phyloP scores from a whole-genome alignment of 2,797 vertebrate genomes.

The Trematomus bernacchii region DNA sequence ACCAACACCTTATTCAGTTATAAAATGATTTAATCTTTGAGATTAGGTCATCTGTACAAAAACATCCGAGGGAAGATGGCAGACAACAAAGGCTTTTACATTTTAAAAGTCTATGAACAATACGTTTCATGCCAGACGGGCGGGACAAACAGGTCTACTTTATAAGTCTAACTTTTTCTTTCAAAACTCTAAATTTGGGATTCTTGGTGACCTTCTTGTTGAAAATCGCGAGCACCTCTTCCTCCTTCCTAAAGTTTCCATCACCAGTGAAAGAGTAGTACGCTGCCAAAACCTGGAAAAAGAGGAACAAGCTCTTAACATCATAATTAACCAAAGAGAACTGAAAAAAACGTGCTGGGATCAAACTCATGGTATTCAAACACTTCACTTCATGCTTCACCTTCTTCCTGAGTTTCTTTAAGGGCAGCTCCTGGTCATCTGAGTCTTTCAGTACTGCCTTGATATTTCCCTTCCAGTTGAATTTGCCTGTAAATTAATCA shows the following conservation, averaged over 20 bases:
- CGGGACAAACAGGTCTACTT: slow-evolving; percentile 77
- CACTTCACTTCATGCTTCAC: slow-evolving; percentile 72
- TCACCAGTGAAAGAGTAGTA: slow-evolving; percentile 87
- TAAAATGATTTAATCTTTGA: slow-evolving; percentile 71
- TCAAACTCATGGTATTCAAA: not conserved
- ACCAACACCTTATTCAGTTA: slow-evolving; percentile 12
- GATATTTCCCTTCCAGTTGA: slow-evolving; percentile 98
- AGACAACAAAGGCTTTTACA: slow-evolving; percentile 29
- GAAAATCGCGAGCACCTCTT: slow-evolving; percentile 89
- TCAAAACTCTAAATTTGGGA: slow-evolving; percentile 91
- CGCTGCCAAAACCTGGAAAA: slow-evolving; percentile 90
- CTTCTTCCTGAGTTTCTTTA: slow-evolving; percentile 97
- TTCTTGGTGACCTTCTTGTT: slow-evolving; percentile 94
- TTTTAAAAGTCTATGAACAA: slow-evolving; percentile 43
- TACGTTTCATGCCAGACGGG: slow-evolving; percentile 15
- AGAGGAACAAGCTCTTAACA: slow-evolving; percentile 20
- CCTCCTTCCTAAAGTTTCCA: slow-evolving; percentile 86
- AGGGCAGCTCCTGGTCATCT: slow-evolving; percentile 90
- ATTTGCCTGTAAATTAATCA: slow-evolving; percentile 87
- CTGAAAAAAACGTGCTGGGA: not conserved
- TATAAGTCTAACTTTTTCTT: slow-evolving; percentile 91
- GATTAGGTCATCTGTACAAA: slow-evolving; percentile 53
- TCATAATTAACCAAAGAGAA: not conserved
- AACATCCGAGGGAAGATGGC: slow-evolving; percentile 19
- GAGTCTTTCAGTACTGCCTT: slow-evolving; percentile 90